Base-by-base conservation (phyloP, 2,888 invertebrate genomes). In the Allolobophora icterica region DNA sequence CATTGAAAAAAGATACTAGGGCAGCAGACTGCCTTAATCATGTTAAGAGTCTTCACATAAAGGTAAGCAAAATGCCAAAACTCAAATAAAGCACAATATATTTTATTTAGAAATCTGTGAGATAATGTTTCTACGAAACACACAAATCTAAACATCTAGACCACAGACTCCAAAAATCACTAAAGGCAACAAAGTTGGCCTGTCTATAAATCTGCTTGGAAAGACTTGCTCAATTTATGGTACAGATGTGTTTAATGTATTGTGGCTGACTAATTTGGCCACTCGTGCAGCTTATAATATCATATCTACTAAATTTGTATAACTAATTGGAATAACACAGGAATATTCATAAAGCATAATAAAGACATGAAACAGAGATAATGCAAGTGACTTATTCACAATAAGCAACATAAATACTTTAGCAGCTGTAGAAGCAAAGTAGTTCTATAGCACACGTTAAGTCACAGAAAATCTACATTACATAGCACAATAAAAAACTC, bases 131-230 rank as follows among this genome's bases (percentile, higher is more conserved):
- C 87, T 87, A 87, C 38, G 19, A 87, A 87, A 87, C 87, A 87
- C 71, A 71, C 71, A 87, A 87, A 87, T 87, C 87, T 87, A 87
- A 87, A 87, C 87, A 38, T 87, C 87, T 87, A 87, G 21, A 38
- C 87, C 71, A 71, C 71, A 71, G 38, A 87, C 87, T 87, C 38
- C 87, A 87, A 87, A 87, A 87, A 87, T 87, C n/a, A 34, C 87
- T 87, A 87, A 87, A 87, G 87, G 87, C 87, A 87, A 87, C 87
- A 87, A 87, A 87, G 87, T 87, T 87, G 87, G 87, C 87, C 87
- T 87, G 38, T 71, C 87, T 87, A 87, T 84, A 87, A 87, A 71
- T 71, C 35, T 34, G 87, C 87, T 87, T 21, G 87, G 87, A 87
- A 87, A 87, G 87, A 87, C 87, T 87, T 87, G 87, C 87, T 87